Base-by-base conservation (phyloP, 2,888 invertebrate genomes). In the Ernsta delagoae region DNA sequence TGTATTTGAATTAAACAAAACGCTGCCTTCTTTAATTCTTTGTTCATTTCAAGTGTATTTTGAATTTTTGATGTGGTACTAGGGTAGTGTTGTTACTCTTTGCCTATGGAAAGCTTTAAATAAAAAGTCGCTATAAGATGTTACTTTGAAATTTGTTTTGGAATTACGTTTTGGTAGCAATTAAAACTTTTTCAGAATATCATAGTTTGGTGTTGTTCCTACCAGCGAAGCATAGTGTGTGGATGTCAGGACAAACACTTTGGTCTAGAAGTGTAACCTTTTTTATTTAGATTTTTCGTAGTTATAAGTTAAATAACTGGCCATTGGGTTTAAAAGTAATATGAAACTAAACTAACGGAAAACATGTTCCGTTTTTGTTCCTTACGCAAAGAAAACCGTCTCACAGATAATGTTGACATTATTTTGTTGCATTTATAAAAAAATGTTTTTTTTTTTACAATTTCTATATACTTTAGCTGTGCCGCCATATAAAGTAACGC, bases 21-120 rank as follows among this genome's bases (percentile, higher is more conserved):
- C 12, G 36, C 43, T 59, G 54, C 59, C 36, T 60, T 43, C 16
- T 54, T 70, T 59, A 45, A 43, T 43, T 64, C 64, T 70, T 34
- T 7, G 4, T 43, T 69, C 16, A 36, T 64, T 64, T 64, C 43
- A 64, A 59, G 12, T 59, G 59, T 63, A 54, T 24, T 24, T 24
- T 24, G 24, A 24, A 24, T 24, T 70, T 64, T 64, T 70, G 64
- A 69, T 70, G 69, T 70, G 69, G 41, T 69, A 70, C 41, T 63
- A 59, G 59, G 64, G 69, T 64, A 64, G 59, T 64, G 16, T 56
- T 59, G 56, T 41, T 61, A 63, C 68, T 69, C 62, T 69, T 64
- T 70, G 69, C 69, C 69, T 70, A 70, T 70, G 24, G 54, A 63
- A 64, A 70, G 69, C 70, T 71, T 59, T 63, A 71, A 59, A 50